These are phyloP conservation scores for Caenorhabditis briggsae DNA, from an alignment of 1,140 invertebrate species.

Conservation along the genomic window DNA sequence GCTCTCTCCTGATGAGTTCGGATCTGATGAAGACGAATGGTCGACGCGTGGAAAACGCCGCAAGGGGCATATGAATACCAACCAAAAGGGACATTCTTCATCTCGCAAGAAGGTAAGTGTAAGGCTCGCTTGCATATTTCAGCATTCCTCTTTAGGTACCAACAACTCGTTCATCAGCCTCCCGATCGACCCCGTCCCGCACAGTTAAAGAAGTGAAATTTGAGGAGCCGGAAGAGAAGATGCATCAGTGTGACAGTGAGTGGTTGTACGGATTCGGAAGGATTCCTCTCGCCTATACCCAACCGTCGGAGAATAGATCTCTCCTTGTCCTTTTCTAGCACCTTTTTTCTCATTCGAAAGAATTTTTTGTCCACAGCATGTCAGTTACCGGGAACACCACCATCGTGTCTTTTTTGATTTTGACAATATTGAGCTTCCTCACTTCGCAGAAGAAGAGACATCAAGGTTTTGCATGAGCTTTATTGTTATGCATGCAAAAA, in stretches of 20 bases:
- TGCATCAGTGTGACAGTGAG: constrained; percentile 47
- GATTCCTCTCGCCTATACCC: constrained; percentile 31
- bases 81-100: constrained; percentile 4
- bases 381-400: constrained; percentile 53
- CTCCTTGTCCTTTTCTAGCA: background rate
- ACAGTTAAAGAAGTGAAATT: constrained; percentile 5
- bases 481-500: background rate
- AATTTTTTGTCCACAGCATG: constrained; percentile 2
- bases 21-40: constrained; percentile 39
- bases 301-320: background rate
- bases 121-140: background rate
- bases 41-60: constrained; percentile 33
- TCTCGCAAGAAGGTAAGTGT: constrained; percentile 8
- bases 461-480: constrained; percentile 12
- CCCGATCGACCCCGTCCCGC: constrained; percentile 24
- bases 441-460: background rate
- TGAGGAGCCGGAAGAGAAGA: constrained; percentile 45
- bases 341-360: too few relatives aligned
- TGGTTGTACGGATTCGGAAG: constrained; percentile 31
- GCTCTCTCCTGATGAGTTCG: constrained; percentile 25
- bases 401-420: constrained; percentile 12
- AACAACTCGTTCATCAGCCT: constrained; percentile 23
- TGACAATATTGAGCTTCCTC: background rate
- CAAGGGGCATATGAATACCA: background rate
- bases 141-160: constrained; percentile 10